A percentile compares a stretch with the other conserved stretches of the same genome.
phyloP scores from a whole-genome alignment of 1,140 invertebrate species.

The Drosophila asahinai region DNA sequence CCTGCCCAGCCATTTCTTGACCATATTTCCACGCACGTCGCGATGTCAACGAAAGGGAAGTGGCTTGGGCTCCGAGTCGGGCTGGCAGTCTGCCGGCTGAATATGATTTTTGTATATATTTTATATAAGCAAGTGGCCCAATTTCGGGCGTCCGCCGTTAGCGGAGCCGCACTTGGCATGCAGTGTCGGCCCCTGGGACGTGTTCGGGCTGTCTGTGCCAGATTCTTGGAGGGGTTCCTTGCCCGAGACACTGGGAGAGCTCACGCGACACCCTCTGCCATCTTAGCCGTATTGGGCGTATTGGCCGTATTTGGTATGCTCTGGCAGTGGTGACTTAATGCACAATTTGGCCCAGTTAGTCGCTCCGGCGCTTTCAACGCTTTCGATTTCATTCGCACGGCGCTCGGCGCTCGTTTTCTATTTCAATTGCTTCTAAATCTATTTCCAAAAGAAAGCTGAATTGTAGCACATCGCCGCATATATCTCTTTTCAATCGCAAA shows the following conservation, averaged over 20 bases:
- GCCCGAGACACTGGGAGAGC: background rate
- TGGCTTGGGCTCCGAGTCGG: constrained; percentile 18
- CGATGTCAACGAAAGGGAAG: constrained; percentile 81
- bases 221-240: constrained; percentile 60
- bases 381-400: constrained; percentile 76
- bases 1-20: constrained; percentile 68
- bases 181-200: constrained; percentile 47
- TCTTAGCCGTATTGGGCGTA: background rate
- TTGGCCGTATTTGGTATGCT: constrained; percentile 73
- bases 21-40: constrained; percentile 80
- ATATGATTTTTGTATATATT: constrained; percentile 76
- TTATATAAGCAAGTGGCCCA: constrained; percentile 80
- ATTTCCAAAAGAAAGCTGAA: constrained; percentile 74
- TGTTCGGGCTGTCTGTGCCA: constrained; percentile 61
- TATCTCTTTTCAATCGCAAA: constrained; percentile 73
- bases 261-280: background rate
- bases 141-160: constrained; percentile 64
- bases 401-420: constrained; percentile 60
- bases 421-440: constrained; percentile 83
- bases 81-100: constrained; percentile 31
- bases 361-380: constrained; percentile 66
- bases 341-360: constrained; percentile 73
- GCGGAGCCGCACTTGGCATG: constrained; percentile 68
- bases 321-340: constrained; percentile 67
- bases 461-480: constrained; percentile 60